These are phyloP conservation scores for Petaurus breviceps DNA, from an alignment of 2,113 vertebrate genomes.

Conservation along the genomic window DNA sequence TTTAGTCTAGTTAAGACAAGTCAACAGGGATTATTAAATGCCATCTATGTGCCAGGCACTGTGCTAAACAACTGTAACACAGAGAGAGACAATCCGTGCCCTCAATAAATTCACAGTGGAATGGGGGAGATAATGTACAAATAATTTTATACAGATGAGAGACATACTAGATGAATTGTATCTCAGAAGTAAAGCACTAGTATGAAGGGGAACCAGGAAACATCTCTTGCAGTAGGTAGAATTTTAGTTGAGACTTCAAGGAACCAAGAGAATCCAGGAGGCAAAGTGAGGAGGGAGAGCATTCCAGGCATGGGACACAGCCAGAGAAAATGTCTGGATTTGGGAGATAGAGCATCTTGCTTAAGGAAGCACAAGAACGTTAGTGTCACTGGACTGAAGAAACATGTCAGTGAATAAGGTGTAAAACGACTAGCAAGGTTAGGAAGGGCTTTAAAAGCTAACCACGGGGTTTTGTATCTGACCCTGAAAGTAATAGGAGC, in stretches of 20 bases:
- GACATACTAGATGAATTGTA: background rate
- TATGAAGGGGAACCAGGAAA: background rate
- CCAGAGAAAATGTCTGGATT: background rate
- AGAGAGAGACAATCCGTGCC: background rate
- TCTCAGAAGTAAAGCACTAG: background rate
- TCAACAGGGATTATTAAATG: background rate
- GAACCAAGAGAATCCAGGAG: background rate
- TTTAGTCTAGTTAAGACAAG: background rate
- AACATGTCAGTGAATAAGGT: background rate
- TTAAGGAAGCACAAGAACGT: background rate
- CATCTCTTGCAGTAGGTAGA: background rate
- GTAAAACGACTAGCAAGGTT: background rate
- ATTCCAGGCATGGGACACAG: background rate
- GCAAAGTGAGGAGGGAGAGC: background rate
- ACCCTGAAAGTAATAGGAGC: background rate
- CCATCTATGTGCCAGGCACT: background rate
- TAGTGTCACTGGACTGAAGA: background rate
- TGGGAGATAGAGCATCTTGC: background rate
- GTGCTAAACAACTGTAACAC: too few species aligned
- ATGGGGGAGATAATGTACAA: background rate
- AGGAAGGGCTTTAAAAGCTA: background rate
- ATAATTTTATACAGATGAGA: background rate
- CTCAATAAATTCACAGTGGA: background rate
- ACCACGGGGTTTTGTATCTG: background rate
- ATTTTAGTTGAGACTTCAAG: background rate